Percentiles rank a stretch among this genome's conserved stretches.
Conservation (phyloP, 2,888 invertebrate species). For the Lithosia quadra region DNA sequence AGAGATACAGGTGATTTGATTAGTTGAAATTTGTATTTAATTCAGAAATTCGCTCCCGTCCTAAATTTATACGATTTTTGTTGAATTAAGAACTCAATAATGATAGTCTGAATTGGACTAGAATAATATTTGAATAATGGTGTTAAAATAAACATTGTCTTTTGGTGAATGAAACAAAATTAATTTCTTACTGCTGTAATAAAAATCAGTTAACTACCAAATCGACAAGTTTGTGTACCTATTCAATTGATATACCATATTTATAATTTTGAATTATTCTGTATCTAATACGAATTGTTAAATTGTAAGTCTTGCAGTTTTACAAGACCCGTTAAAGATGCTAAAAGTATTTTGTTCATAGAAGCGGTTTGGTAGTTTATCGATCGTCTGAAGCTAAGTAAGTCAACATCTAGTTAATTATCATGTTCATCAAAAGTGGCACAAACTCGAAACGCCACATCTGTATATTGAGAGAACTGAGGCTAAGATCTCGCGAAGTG, state of each 20-base stretch:
- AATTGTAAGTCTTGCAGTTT: not conserved
- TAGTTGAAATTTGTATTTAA: slow-evolving; percentile 61
- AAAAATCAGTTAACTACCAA: not conserved
- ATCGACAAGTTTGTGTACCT: not conserved
- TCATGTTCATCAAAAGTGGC: slow-evolving; percentile 5
- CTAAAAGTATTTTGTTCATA: not conserved
- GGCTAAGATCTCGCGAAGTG: not conserved
- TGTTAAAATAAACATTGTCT: slow-evolving; percentile 29
- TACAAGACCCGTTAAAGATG: not conserved
- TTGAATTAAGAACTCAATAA: slow-evolving; percentile 40
- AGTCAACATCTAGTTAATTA: slow-evolving; percentile 3
- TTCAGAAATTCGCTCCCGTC: slow-evolving; percentile 79
- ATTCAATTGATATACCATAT: not conserved
- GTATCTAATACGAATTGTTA: too few relatives aligned
- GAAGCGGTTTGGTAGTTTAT: not conserved
- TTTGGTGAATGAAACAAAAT: slow-evolving; percentile 10
- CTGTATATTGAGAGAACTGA: not conserved
- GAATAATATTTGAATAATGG: slow-evolving; percentile 38
- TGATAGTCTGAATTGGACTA: slow-evolving; percentile 42
- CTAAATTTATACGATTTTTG: slow-evolving; percentile 77
- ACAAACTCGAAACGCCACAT: not conserved
- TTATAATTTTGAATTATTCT: too few relatives aligned
- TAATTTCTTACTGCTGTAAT: slow-evolving; percentile 16
- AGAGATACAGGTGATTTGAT: slow-evolving; percentile 56
- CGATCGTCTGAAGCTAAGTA: not conserved